Conservation (phyloP, 1,140 invertebrate genomes). For the Drosophila miranda region DNA sequence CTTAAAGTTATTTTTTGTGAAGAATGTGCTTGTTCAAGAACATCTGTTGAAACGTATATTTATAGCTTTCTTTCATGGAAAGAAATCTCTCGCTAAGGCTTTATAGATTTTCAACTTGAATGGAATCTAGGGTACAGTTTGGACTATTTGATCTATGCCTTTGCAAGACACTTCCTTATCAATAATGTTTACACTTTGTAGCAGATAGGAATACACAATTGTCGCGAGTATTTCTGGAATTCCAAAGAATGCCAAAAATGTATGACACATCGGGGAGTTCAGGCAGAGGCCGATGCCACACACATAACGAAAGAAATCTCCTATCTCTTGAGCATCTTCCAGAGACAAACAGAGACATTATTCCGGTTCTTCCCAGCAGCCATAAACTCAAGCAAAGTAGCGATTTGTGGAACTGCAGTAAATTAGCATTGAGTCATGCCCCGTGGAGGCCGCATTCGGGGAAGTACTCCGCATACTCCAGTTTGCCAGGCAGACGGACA, state of each 20-base stretch:
- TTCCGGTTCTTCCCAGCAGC: conserved; percentile 26
- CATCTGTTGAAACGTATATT: conserved; percentile 7
- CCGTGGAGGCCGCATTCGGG: conserved; percentile 15
- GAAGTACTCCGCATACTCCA: conserved; percentile 40
- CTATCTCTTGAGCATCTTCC: no score
- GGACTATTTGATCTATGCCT: background rate
- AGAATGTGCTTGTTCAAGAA: background rate
- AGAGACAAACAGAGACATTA: conserved; percentile 2
- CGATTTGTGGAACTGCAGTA: conserved; percentile 3
- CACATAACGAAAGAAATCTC: no score
- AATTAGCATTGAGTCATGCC: conserved; percentile 25
- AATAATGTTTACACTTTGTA: conserved; percentile 12
- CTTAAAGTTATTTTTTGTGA: conserved; percentile 2
- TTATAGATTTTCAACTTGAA: no score
- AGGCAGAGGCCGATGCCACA: no score
- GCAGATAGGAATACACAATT: conserved; percentile 18
- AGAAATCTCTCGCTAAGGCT: background rate
- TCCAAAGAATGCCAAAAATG: conserved; percentile 14
- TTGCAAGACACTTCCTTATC: conserved; percentile 8
- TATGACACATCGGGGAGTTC: no score
- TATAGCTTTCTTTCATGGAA: background rate
- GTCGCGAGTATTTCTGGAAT: conserved; percentile 24
- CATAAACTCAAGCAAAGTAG: conserved; percentile 20
- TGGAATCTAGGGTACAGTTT: conserved; percentile 8
- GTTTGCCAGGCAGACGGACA: conserved; percentile 17